phyloP scores from a whole-genome alignment of 2,797 vertebrate genomes.

The Hemitrygon akajei region DNA sequence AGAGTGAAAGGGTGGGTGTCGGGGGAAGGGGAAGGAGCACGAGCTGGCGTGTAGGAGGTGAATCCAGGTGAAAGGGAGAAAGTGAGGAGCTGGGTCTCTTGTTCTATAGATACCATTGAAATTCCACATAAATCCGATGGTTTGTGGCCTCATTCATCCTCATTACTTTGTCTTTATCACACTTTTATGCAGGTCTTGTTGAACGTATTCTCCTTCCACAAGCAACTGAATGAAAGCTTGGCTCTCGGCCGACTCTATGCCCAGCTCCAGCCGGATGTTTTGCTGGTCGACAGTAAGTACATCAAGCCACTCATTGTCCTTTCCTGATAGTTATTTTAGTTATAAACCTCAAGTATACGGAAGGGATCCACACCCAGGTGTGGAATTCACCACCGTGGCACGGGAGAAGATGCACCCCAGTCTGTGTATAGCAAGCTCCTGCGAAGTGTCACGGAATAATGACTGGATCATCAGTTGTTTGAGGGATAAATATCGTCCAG shows the following conservation, averaged over 20 bases:
- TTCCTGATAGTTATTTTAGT: not conserved
- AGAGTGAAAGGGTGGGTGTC: too few species aligned
- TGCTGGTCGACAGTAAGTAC: slow-evolving; percentile 89
- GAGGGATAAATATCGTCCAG: not conserved
- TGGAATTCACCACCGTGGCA: not conserved
- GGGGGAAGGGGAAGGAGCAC: too few species aligned
- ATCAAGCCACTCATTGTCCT: slow-evolving; percentile 1
- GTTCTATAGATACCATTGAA: too few species aligned
- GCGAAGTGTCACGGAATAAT: not conserved
- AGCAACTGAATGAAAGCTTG: slow-evolving; percentile 89
- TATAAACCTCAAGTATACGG: not conserved
- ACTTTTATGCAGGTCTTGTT: slow-evolving; percentile 72
- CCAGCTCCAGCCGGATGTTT: slow-evolving; percentile 70
- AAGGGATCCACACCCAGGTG: not conserved
- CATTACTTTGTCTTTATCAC: not conserved
- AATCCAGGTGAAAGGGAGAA: too few species aligned
- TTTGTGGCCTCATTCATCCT: not conserved
- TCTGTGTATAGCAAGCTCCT: not conserved
- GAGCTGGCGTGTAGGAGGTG: too few species aligned
- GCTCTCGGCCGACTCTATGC: slow-evolving; percentile 83
- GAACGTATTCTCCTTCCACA: slow-evolving; percentile 81
- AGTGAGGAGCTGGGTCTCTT: too few species aligned
- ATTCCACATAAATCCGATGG: too few species aligned
- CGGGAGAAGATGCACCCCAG: not conserved
- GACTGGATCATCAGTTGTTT: not conserved